Evolutionary conservation across 2,113 vertebrate genomes (phyloP).

Genomic region (Coreoperca whiteheadi): DNA sequence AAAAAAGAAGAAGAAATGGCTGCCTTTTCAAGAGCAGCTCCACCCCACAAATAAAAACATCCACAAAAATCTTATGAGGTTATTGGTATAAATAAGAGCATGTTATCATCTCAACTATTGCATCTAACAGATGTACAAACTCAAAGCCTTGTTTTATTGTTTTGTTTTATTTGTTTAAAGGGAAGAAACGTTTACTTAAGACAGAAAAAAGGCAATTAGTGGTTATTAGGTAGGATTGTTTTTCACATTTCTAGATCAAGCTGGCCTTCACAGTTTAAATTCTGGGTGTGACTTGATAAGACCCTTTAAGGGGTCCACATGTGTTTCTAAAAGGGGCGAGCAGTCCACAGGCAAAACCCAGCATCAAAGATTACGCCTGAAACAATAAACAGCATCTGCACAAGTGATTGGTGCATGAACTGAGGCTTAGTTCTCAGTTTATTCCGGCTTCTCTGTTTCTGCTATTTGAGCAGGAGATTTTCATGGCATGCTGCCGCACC

Average conservation of each 20-base stretch:
- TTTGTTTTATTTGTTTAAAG: conserved; percentile 2
- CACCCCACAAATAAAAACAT: conserved; percentile 50
- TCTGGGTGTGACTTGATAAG: conserved; percentile 27
- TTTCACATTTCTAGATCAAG: too few relatives aligned
- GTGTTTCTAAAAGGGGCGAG: conserved; percentile 19
- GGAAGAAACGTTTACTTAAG: neutral
- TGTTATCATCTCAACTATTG: neutral
- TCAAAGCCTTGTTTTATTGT: neutral
- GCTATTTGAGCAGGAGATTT: conserved; percentile 27
- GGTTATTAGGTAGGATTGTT: too few relatives aligned
- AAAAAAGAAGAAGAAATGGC: conserved; percentile 26
- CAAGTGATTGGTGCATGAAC: conserved; percentile 52
- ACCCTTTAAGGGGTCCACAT: conserved; percentile 12
- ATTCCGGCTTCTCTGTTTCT: conserved; percentile 50
- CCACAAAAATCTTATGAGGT: conserved; percentile 66
- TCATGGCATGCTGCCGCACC: conserved; percentile 13
- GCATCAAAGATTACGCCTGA: conserved; percentile 20
- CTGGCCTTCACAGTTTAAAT: too few relatives aligned
- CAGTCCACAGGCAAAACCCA: conserved; percentile 15
- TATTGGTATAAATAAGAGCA: conserved; percentile 20
- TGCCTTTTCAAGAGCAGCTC: conserved; percentile 60
- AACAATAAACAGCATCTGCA: conserved; percentile 55
- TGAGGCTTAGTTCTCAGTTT: conserved; percentile 9
- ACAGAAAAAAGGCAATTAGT: conserved; percentile 1
- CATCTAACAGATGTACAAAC: neutral